Conservation (phyloP, 2,113 vertebrate species). For the Lepus europaeus region DNA sequence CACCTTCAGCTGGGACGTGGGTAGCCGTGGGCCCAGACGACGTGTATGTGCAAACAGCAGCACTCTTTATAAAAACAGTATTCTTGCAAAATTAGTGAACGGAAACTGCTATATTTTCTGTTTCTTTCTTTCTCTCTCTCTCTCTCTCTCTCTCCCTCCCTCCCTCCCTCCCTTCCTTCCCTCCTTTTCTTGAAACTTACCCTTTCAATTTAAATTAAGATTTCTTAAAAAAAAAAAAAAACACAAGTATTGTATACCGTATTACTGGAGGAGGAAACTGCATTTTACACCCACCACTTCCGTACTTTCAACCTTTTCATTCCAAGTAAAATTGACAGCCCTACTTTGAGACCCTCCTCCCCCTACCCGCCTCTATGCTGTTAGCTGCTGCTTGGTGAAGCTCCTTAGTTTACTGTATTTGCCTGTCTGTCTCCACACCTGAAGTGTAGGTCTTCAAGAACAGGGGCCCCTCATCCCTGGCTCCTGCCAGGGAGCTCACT, state of each 20-base stretch:
- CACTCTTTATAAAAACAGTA: background rate
- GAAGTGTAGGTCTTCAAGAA: background rate
- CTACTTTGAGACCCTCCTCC: background rate
- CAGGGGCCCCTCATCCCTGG: background rate
- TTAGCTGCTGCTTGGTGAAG: background rate
- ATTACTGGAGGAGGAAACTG: background rate
- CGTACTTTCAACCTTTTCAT: slow-evolving; percentile 28
- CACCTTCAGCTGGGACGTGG: background rate
- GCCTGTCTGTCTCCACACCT: background rate
- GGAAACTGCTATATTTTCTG: background rate
- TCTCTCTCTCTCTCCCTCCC: too few relatives aligned
- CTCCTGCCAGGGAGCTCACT: background rate
- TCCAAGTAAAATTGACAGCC: background rate
- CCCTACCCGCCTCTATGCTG: background rate
- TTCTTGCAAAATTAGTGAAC: background rate
- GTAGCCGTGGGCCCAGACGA: background rate
- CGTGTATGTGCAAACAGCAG: background rate
- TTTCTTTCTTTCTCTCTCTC: background rate
- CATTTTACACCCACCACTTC: background rate
- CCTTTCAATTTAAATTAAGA: background rate
- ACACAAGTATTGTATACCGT: background rate
- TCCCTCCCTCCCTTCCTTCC: background rate
- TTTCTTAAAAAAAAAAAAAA: background rate
- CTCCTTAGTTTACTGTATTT: background rate
- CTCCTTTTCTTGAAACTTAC: background rate